Percentiles rank a stretch among this genome's conserved stretches.
Conservation (phyloP, 2,797 vertebrate species). For the Thamnophis elegans region DNA sequence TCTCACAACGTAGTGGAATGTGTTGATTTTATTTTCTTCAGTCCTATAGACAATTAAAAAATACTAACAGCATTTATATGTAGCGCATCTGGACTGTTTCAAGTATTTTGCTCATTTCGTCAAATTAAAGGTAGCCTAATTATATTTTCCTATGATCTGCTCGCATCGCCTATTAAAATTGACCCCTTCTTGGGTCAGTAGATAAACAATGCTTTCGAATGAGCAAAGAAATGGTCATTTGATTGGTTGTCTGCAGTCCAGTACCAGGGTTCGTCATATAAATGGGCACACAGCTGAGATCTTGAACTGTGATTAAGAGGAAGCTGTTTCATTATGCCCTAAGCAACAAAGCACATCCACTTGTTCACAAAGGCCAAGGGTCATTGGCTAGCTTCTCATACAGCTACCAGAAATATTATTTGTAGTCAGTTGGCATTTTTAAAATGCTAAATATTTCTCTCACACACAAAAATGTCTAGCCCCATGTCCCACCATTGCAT, state of each 20-base stretch:
- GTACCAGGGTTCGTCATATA: neutral
- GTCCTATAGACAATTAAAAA: neutral
- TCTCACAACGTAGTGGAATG: neutral
- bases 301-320: neutral
- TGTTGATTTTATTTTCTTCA: neutral
- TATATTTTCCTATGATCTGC: neutral
- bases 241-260: neutral
- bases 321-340: neutral
- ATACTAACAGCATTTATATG: neutral
- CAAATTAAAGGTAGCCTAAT: neutral
- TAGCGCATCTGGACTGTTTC: neutral
- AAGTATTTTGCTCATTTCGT: neutral
- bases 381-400: neutral
- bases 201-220: neutral
- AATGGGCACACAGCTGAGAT: neutral
- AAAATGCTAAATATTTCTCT: neutral
- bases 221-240: neutral
- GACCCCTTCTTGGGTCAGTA: neutral
- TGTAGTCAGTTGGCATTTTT: neutral
- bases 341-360: neutral
- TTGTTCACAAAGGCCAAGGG: neutral
- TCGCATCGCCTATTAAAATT: neutral
- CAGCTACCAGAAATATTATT: neutral
- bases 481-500: constrained; percentile 13
- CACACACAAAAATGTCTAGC: constrained; percentile 3